Evolutionary conservation across 2,888 invertebrate genomes (phyloP).

Genomic region (Protonemura montana): DNA sequence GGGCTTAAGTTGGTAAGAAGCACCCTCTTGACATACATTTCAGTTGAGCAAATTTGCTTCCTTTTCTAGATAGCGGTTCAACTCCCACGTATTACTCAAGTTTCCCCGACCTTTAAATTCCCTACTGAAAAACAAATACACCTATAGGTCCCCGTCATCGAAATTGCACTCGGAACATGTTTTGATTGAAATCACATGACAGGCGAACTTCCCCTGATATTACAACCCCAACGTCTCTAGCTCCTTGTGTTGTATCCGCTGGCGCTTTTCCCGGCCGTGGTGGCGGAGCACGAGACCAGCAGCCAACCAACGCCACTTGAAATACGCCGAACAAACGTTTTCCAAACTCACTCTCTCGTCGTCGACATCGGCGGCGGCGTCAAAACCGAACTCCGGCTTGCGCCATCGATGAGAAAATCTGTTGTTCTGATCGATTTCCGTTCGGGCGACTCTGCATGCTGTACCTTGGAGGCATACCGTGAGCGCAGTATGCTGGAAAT

Average conservation of each 20-base stretch:
- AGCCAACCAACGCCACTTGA: background rate
- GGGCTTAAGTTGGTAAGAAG: background rate
- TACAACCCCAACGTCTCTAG: background rate
- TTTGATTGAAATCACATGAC: background rate
- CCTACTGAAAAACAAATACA: background rate
- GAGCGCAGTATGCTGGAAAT: background rate
- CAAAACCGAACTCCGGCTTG: background rate
- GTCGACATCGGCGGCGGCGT: background rate
- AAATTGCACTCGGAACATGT: background rate
- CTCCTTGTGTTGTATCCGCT: background rate
- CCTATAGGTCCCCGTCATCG: background rate
- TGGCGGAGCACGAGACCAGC: background rate
- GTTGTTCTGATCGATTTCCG: conserved; percentile 20
- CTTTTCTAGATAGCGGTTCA: background rate
- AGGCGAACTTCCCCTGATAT: background rate
- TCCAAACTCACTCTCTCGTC: background rate
- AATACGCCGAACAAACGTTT: conserved; percentile 3
- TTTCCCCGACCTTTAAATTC: background rate
- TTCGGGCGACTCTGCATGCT: background rate
- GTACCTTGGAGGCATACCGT: background rate
- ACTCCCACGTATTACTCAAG: background rate
- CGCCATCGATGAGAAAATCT: conserved; percentile 25
- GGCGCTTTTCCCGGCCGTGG: background rate
- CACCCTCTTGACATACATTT: background rate
- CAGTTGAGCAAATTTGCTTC: background rate